phyloP scores from a whole-genome alignment of 2,888 invertebrate species.

The Trichopria drosophilae region DNA sequence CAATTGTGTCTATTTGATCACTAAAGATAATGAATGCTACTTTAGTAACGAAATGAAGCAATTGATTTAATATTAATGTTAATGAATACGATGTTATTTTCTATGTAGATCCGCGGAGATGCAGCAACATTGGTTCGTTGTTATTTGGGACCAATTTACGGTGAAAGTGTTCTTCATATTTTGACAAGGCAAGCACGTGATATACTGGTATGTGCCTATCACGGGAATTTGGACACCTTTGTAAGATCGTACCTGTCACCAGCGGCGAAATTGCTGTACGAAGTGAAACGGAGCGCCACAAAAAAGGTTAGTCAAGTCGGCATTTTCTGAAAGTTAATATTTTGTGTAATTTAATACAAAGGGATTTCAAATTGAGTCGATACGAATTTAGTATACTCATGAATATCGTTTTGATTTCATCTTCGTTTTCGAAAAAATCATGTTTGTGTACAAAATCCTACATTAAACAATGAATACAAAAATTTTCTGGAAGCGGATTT shows the following conservation, averaged over 20 bases:
- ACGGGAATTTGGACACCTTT: conserved; percentile 67
- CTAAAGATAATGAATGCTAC: too few species aligned
- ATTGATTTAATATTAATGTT: conserved; percentile 9
- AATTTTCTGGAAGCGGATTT: too few species aligned
- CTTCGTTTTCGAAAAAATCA: too few species aligned
- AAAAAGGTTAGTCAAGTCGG: conserved; percentile 49
- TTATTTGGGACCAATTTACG: conserved; percentile 68
- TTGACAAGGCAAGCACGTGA: conserved; percentile 72
- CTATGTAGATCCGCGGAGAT: conserved; percentile 47
- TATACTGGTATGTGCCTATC: conserved; percentile 68
- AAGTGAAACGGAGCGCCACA: conserved; percentile 58
- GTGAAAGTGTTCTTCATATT: conserved; percentile 64
- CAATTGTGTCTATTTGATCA: too few species aligned
- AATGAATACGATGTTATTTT: conserved; percentile 15
- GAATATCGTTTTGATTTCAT: too few species aligned
- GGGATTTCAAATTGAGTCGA: too few species aligned
- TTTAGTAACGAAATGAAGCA: conserved; percentile 17
- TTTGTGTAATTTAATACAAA: too few species aligned
- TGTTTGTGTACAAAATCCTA: too few species aligned
- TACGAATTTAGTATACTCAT: too few species aligned
- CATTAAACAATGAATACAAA: too few species aligned
- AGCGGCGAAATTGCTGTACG: conserved; percentile 63
- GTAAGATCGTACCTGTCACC: conserved; percentile 67
- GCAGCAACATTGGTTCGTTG: conserved; percentile 63
- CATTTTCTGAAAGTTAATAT: too few species aligned